Percentiles rank a stretch among this genome's conserved stretches.
Evolutionary conservation across 2,888 invertebrate genomes (phyloP).

Genomic region (Drosophila tanythrix): DNA sequence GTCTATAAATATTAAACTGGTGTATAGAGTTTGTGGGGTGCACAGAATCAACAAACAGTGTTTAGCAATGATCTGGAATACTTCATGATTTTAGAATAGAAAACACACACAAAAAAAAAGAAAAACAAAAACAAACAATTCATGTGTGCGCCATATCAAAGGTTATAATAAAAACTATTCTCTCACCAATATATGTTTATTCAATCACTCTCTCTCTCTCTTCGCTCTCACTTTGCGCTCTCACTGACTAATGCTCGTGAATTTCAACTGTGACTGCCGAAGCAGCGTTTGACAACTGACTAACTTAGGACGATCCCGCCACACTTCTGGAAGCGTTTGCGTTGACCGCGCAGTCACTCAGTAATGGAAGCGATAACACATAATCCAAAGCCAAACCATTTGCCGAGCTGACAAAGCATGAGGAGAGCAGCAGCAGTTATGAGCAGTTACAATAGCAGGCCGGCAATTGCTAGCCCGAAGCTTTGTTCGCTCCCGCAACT

Average conservation of each 20-base stretch:
- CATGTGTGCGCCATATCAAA: conserved; percentile 25
- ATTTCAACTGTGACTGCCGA: conserved; percentile 36
- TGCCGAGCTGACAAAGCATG: conserved; percentile 1
- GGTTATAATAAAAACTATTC: conserved; percentile 42
- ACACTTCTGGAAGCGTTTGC: conserved; percentile 51
- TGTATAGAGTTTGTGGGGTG: conserved; percentile 16
- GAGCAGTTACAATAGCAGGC: conserved; percentile 22
- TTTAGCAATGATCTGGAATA: conserved; percentile 31
- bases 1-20: neutral
- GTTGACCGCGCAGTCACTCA: conserved; percentile 53
- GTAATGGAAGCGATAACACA: conserved; percentile 51
- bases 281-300: conserved; percentile 57
- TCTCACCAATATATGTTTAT: conserved; percentile 61
- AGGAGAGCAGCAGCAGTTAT: neutral
- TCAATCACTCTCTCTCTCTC: conserved; percentile 10
- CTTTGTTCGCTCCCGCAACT: conserved; percentile 24
- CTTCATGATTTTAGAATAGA: conserved; percentile 40
- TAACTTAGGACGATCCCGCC: conserved; percentile 58
- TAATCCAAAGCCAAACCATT: conserved; percentile 42
- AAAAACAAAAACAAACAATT: conserved; percentile 26
- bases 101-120: conserved; percentile 25
- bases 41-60: conserved; percentile 7
- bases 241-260: conserved; percentile 7
- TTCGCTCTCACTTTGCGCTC: conserved; percentile 7
- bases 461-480: conserved; percentile 49